Percentiles rank a stretch among this genome's conserved stretches.
phyloP scores from a whole-genome alignment of 2,113 vertebrate species.

The Hoplias malabaricus region DNA sequence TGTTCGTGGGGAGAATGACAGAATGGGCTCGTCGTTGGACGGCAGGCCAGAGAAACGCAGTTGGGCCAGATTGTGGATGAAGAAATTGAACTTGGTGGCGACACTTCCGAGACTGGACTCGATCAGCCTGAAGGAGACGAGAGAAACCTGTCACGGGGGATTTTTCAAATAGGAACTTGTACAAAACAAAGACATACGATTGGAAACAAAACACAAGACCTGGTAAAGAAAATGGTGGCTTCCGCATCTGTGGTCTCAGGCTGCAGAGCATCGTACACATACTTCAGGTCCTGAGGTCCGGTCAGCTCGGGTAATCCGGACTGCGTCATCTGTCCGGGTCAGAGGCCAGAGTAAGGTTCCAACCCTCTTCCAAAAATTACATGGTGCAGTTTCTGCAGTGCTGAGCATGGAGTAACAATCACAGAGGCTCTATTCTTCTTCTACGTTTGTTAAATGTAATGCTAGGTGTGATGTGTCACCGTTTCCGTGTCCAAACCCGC shows the following conservation, averaged over 20 bases:
- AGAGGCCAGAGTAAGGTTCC: too few species aligned
- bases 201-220: constrained; percentile 68
- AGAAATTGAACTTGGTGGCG: constrained; percentile 98
- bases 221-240: constrained; percentile 97
- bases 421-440: too few species aligned
- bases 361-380: too few species aligned
- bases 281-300: constrained; percentile 89
- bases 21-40: constrained; percentile 91
- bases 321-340: constrained; percentile 84
- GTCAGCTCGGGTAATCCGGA: constrained; percentile 93
- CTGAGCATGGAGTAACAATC: too few species aligned
- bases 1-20: constrained; percentile 93
- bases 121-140: constrained; percentile 80
- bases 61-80: constrained; percentile 98
- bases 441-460: too few species aligned
- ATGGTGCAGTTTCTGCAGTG: too few species aligned
- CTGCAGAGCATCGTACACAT: constrained; percentile 94
- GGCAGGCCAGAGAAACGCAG: constrained; percentile 93
- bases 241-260: constrained; percentile 94
- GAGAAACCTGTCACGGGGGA: background rate
- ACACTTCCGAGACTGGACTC: constrained; percentile 96
- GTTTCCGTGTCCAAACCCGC: too few species aligned
- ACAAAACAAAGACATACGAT: background rate
- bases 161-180: background rate
- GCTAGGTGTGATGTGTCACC: too few species aligned